These are phyloP conservation scores for Tinamus major DNA, from an alignment of 2,797 vertebrate genomes.

Conservation along the genomic window DNA sequence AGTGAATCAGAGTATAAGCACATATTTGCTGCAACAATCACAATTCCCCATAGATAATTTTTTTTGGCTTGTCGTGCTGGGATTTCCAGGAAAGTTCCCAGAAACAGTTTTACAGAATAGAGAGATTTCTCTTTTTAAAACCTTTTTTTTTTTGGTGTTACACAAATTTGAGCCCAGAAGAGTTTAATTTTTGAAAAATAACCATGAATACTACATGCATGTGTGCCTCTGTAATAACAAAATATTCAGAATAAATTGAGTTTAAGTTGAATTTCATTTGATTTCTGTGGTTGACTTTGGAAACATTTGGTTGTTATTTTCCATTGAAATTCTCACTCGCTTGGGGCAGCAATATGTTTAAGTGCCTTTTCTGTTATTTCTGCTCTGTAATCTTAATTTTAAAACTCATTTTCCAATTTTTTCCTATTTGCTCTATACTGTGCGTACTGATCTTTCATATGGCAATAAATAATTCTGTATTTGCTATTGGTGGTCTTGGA, in stretches of 20 bases:
- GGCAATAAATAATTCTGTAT: slow-evolving; percentile 11
- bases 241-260: slow-evolving; percentile 36
- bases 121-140: slow-evolving; percentile 65
- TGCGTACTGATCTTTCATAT: slow-evolving; percentile 7
- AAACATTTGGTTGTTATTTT: slow-evolving; percentile 71
- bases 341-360: slow-evolving; percentile 49
- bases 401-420: not conserved
- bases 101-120: slow-evolving; percentile 59
- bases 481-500: slow-evolving; percentile 19
- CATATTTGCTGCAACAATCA: slow-evolving; percentile 58
- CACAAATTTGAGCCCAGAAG: slow-evolving; percentile 59
- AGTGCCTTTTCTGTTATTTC: slow-evolving; percentile 40
- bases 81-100: slow-evolving; percentile 70
- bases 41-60: slow-evolving; percentile 69
- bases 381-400: slow-evolving; percentile 31
- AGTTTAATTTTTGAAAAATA: slow-evolving; percentile 62
- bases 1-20: slow-evolving; percentile 65
- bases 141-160: slow-evolving; percentile 40
- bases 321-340: slow-evolving; percentile 56
- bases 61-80: slow-evolving; percentile 64
- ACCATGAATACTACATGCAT: slow-evolving; percentile 51
- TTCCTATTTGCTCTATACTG: not conserved
- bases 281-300: slow-evolving; percentile 64
- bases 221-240: slow-evolving; percentile 40
- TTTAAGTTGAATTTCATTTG: slow-evolving; percentile 54